Conservation (phyloP, 2,797 vertebrate species). For the Anisognathus igniventris region DNA sequence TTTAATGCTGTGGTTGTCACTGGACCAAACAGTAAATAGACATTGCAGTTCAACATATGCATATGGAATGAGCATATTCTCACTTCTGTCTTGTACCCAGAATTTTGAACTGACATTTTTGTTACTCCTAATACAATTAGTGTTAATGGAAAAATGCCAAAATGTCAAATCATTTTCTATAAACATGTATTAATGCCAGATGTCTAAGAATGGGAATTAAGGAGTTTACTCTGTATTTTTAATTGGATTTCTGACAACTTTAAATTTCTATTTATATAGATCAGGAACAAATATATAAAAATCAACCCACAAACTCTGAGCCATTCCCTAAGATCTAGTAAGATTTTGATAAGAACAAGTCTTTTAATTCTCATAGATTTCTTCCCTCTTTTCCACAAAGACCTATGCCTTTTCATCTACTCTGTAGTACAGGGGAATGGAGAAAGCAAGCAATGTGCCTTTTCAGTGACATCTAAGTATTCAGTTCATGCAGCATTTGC, state of each 20-base stretch:
- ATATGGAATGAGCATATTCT: background rate
- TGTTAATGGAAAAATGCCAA: conserved; percentile 25
- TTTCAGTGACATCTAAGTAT: background rate
- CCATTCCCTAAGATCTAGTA: background rate
- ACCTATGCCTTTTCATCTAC: background rate
- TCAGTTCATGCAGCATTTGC: background rate
- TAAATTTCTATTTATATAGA: background rate
- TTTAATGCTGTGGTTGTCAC: conserved; percentile 12
- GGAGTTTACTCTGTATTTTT: background rate
- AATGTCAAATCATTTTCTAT: conserved; percentile 37
- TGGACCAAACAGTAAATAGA: conserved; percentile 42
- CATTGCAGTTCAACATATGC: background rate
- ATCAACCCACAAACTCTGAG: background rate
- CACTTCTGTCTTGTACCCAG: background rate
- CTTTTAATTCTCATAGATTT: background rate
- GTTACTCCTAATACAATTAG: background rate
- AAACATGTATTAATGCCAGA: background rate
- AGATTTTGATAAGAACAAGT: background rate
- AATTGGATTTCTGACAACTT: background rate
- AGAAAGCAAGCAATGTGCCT: background rate
- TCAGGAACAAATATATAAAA: background rate
- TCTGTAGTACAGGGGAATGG: background rate
- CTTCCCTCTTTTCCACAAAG: background rate
- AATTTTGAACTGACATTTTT: conserved; percentile 27
- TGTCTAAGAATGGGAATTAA: conserved; percentile 16